These are phyloP conservation scores for Chrysaora quinquecirrha DNA, from an alignment of 30 jellyfish, hydroid and myxozoan species.

Conservation along the genomic window DNA sequence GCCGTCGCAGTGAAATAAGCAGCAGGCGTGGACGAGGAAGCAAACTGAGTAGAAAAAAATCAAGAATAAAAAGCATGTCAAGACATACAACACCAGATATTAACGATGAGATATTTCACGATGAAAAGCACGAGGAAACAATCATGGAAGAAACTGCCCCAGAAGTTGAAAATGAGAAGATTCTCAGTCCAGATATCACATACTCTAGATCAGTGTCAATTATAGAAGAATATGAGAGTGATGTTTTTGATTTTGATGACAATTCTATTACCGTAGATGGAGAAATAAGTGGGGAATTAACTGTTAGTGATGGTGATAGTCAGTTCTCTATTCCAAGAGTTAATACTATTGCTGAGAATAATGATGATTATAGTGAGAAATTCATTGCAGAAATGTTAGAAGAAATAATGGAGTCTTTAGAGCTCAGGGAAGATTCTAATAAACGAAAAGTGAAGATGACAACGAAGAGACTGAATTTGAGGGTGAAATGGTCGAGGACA, in stretches of 20 bases:
- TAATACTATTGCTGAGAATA: too few species aligned
- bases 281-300: background rate
- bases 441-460: too few species aligned
- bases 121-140: background rate
- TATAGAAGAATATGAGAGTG: constrained; percentile 67
- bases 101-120: background rate
- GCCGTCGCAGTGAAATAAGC: background rate
- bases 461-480: too few species aligned
- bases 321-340: constrained; percentile 56
- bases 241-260: constrained; percentile 31
- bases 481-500: too few species aligned
- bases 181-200: constrained; percentile 16
- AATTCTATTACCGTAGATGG: background rate
- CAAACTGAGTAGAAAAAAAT: background rate
- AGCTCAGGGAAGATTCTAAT: too few species aligned
- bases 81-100: background rate
- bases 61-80: background rate
- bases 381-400: too few species aligned
- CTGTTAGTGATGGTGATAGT: constrained; percentile 17
- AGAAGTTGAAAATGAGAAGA: constrained; percentile 15
- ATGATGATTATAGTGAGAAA: too few species aligned
- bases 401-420: too few species aligned
- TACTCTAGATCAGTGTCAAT: constrained; percentile 55
- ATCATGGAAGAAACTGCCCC: background rate
- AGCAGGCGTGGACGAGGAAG: background rate